Evolutionary conservation across 2,888 invertebrate species (phyloP).

Genomic region (Orthosia gothica): DNA sequence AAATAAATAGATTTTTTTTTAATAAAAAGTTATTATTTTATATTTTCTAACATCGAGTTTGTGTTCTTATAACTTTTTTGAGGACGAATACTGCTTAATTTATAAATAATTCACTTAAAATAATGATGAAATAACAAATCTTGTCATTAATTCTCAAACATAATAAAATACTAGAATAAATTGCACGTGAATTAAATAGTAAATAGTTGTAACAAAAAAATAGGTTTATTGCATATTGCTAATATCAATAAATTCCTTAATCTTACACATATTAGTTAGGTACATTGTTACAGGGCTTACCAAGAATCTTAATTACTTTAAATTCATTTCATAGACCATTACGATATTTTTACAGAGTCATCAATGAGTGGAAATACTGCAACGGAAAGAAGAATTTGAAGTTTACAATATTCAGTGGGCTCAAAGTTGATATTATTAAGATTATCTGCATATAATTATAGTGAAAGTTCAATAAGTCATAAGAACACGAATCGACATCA

Average conservation of each 20-base stretch:
- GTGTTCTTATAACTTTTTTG: constrained; percentile 75
- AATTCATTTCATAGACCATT: constrained; percentile 59
- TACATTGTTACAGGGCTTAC: constrained; percentile 58
- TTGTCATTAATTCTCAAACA: constrained; percentile 45
- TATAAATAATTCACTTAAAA: constrained; percentile 37
- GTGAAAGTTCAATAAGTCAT: constrained; percentile 68
- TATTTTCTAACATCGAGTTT: constrained; percentile 71
- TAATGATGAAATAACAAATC: constrained; percentile 54
- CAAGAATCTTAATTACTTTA: constrained; percentile 51
- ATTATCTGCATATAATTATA: constrained; percentile 31
- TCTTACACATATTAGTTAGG: constrained; percentile 54
- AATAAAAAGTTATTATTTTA: constrained; percentile 75
- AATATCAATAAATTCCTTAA: constrained; percentile 56
- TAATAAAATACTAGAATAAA: constrained; percentile 49
- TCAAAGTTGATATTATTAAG: constrained; percentile 11
- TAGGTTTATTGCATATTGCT: constrained; percentile 48
- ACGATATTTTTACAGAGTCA: constrained; percentile 59
- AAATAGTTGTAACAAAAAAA: constrained; percentile 51
- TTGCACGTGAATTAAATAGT: constrained; percentile 53
- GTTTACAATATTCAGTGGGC: constrained; percentile 35
- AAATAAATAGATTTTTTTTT: constrained; percentile 88
- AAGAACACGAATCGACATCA: constrained; percentile 78
- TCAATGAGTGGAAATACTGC: constrained; percentile 48
- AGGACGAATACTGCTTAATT: constrained; percentile 49
- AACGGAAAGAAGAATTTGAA: constrained; percentile 46